Evolutionary conservation across 2,888 invertebrate species (phyloP).

Genomic region (Epistrophe eligans): DNA sequence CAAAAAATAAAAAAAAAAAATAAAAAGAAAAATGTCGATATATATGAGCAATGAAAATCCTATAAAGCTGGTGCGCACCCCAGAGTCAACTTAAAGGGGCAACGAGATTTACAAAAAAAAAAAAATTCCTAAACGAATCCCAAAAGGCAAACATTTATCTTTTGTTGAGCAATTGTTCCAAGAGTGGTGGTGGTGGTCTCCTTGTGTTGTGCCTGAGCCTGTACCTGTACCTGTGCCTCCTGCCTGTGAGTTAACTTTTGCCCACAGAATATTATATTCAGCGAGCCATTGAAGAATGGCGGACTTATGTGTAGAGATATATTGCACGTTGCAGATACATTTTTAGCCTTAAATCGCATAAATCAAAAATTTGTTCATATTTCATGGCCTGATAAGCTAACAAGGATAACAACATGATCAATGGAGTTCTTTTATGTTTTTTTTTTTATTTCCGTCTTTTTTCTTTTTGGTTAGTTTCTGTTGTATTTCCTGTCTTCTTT

Average conservation of each 20-base stretch:
- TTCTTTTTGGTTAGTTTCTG: background rate
- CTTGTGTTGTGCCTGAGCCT: background rate
- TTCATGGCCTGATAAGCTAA: constrained; percentile 75
- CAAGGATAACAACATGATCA: constrained; percentile 76
- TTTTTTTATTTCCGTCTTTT: no score
- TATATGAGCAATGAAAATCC: constrained; percentile 60
- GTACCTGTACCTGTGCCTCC: background rate
- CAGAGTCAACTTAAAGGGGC: constrained; percentile 7
- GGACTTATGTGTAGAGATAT: constrained; percentile 14
- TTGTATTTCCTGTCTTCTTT: constrained; percentile 38
- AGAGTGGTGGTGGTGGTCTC: constrained; percentile 50
- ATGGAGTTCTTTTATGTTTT: constrained; percentile 50
- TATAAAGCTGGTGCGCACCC: background rate
- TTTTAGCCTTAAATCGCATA: constrained; percentile 57
- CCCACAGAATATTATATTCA: constrained; percentile 15
- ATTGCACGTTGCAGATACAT: constrained; percentile 32
- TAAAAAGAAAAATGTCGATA: constrained; percentile 26
- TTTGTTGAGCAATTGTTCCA: constrained; percentile 70
- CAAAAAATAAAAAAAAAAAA: background rate
- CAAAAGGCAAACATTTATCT: constrained; percentile 70
- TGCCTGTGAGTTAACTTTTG: constrained; percentile 1
- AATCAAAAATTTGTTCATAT: constrained; percentile 76
- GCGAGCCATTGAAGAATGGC: background rate
- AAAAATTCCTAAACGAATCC: constrained; percentile 44
- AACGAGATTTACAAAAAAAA: background rate